These are phyloP conservation scores for Daktulosphaira vitifoliae DNA, from an alignment of 1,140 invertebrate genomes.

Conservation along the genomic window DNA sequence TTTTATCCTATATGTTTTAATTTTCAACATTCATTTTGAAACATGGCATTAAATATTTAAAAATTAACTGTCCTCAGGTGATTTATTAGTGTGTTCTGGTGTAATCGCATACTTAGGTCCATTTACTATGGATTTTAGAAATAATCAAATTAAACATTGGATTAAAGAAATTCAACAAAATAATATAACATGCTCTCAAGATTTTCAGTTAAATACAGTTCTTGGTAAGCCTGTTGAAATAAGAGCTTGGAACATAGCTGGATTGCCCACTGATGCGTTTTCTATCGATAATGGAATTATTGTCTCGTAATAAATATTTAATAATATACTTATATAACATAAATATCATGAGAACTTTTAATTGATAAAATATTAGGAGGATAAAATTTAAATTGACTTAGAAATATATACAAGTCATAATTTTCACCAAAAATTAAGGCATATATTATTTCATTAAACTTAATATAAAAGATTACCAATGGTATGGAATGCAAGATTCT, in stretches of 20 bases:
- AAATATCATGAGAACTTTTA: too few species aligned
- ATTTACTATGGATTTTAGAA: conserved; percentile 72
- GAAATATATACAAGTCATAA: too few species aligned
- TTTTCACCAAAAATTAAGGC: too few species aligned
- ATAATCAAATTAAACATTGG: conserved; percentile 61
- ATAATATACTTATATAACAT: too few species aligned
- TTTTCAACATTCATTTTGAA: too few species aligned
- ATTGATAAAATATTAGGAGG: too few species aligned
- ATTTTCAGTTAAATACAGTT: conserved; percentile 67
- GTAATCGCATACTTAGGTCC: conserved; percentile 84
- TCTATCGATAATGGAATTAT: conserved; percentile 93
- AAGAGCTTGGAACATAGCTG: conserved; percentile 77
- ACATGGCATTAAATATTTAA: too few species aligned
- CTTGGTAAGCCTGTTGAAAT: conserved; percentile 79
- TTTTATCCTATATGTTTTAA: too few species aligned
- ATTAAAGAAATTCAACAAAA: conserved; percentile 54
- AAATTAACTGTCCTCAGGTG: conserved; percentile 71
- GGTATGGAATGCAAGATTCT: too few species aligned
- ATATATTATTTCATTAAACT: too few species aligned
- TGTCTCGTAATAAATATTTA: conserved; percentile 51
- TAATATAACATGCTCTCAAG: conserved; percentile 65
- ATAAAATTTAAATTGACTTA: too few species aligned
- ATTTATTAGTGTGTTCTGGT: conserved; percentile 61
- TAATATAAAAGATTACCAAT: too few species aligned
- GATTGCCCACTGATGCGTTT: conserved; percentile 80